Evolutionary conservation across 2,113 vertebrate genomes (phyloP), one percentile per base, ranked within the genome.

Genomic region (Chionodraco myersi): DNA sequence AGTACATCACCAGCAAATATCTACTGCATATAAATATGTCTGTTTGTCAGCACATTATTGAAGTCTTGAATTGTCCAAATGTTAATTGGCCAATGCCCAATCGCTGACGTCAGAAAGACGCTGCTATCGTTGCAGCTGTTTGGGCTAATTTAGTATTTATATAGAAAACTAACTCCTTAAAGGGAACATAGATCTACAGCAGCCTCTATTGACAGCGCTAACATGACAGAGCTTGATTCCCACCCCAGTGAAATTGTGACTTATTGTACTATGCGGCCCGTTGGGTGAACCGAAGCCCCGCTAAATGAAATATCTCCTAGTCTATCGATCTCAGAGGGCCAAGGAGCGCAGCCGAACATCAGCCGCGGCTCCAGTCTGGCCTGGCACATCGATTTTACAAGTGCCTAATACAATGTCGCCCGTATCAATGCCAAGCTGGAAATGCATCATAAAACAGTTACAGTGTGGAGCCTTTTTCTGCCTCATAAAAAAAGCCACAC

Each of bases 381-480:
- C 75, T 70, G 67, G 83, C 53, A 80, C 81, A 86, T 90, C 11
- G 77, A 92, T 89, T 91, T 90, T 82, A 87, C 86, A 88, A 80
- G 83, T 82, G 69, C 62, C 88, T 77, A 80, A 87, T 73, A 91
- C 83, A 85, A 78, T 78, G 80, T 10, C 47, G 61, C 61, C 62
- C 65, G 26, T 56, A 66, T 85, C 64, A 72, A 57, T 76, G 79
- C 79, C 69, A 77, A 81, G 85, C 80, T 77, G 49, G 81, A 86
- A 87, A 86, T 82, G 88, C 88, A 82, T 84, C 87, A 88, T 90
- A 88, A 90, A 89, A 67, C 87, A 67, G 82, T 88, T 82, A 84
- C 75, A 83, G 82, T 64, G 68, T 56, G 26, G 82, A 72, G 54
- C 49, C 72, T 83, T 89, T 91, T 92, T 88, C 83, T 84, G 89